Base-by-base conservation (phyloP, 2,888 invertebrate species). In the Sinhomidia bicolor region DNA sequence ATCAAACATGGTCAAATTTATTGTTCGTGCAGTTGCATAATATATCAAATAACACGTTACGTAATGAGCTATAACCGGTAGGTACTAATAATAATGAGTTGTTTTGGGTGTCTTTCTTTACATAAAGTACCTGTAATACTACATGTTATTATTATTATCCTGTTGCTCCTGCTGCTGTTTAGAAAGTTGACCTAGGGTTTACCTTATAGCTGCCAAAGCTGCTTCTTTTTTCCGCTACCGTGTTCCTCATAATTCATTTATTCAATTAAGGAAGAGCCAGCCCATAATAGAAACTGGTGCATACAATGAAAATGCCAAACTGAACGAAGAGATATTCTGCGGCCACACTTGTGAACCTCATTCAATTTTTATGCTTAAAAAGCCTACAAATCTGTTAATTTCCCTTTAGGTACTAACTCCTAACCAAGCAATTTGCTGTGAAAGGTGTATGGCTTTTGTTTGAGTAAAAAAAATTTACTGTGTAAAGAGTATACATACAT, bases 181-280 rank as follows among this genome's bases (percentile, higher is more conserved):
- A 68, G 86, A 65, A 76, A 76, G 87, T 76, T 82, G 87, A 87
- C 82, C 87, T 82, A 87, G 76, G 78, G 76, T 81, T 65, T 41
- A 29, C 6, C 62, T 60, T 23, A n/a, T n/a, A n/a, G n/a, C 23
- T 62, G 4, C 47, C 10, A 54, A 51, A 51, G 26, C 62, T 83
- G 6, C n/a, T n/a, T n/a, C n/a, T n/a, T 44, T 44, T 9, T 60
- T 26, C 26, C 10, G 60, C 36, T 79, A 20, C 71, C 36, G 71
- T 26, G 65, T 74, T 20, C 20, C 20, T 20, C 1, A 5, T 17
- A 71, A 36, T 86, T 80, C 74, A 81, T 12, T 44, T 44, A 44
- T 86, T 86, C 80, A 86, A 86, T 86, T 86, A 85, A 80, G 80
- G 60, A 79, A 36, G 57, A 26, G 26, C 62, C 85, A 47, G n/a